phyloP scores from a whole-genome alignment of 1,140 invertebrate species.

The Drosophila sp. region DNA sequence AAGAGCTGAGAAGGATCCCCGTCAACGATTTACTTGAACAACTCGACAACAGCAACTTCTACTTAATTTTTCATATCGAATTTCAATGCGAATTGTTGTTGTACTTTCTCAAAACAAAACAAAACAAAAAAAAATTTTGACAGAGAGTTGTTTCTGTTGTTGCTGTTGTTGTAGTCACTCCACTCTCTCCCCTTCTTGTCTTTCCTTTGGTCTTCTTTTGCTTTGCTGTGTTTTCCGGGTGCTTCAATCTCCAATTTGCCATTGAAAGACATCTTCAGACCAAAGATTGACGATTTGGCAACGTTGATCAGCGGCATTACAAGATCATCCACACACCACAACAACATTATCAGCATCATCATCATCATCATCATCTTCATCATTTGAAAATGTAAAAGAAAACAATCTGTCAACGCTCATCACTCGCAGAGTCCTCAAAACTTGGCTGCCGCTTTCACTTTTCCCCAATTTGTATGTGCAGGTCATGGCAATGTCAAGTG shows the following conservation, averaged over 20 bases:
- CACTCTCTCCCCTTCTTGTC: too few species aligned
- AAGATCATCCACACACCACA: conserved; percentile 29
- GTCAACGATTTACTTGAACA: conserved; percentile 63
- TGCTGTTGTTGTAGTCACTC: conserved; percentile 2
- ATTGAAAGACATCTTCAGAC: conserved; percentile 41
- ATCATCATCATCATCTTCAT: conserved; percentile 13
- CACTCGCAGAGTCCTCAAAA: conserved; percentile 18
- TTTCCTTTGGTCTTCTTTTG: neutral
- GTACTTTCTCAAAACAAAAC: conserved; percentile 40
- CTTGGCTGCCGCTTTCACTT: conserved; percentile 65
- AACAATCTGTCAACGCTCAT: conserved; percentile 38
- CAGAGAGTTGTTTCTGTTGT: conserved; percentile 1
- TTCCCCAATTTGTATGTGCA: conserved; percentile 29
- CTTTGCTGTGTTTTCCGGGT: conserved; percentile 62
- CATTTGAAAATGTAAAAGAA: neutral
- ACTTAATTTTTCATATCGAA: conserved; percentile 77
- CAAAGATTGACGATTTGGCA: conserved; percentile 43
- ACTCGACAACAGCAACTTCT: conserved; percentile 54
- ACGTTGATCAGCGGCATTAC: conserved; percentile 31
- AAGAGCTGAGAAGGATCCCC: conserved; percentile 36
- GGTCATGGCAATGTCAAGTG: conserved; percentile 69
- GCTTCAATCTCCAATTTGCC: conserved; percentile 62
- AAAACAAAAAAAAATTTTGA: conserved; percentile 4
- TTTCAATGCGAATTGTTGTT: conserved; percentile 72
- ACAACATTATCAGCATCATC: neutral